Base-by-base conservation (phyloP, 2,113 vertebrate genomes). In the Gadus chalcogrammus region DNA sequence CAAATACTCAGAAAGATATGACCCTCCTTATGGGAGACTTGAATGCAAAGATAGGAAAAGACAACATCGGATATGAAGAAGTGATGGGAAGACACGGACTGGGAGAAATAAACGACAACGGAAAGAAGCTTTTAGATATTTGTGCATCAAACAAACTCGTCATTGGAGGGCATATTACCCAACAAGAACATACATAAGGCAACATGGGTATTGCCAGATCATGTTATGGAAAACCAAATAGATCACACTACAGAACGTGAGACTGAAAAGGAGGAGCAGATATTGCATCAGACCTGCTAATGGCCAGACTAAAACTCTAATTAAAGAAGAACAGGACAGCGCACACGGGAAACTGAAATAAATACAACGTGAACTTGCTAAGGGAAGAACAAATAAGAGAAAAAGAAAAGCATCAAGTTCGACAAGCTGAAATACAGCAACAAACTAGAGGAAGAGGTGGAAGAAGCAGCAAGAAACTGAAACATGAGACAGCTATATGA, bases 21-120 rank as follows among this genome's bases (percentile, higher is more conserved):
- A 24, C n/a, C 18, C 27, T 28, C 61, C 11, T 28, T 2, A 63
- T 65, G 16, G 64, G n/a, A 20, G 35, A 65, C 53, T 15, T 68
- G n/a, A 16, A 31, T n/a, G 7, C n/a, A 64, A 65, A 28, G 28
- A 69, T 68, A 61, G n/a, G 65, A 28, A 48, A 35, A 20, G 55
- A 72, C 27, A 72, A 65, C 28, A 72, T 5, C 7, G 61, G 61
- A 16, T 56, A 28, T n/a, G 61, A 71, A n/a, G 15, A 31, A n/a
- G n/a, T 64, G 4, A 71, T 71, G 61, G 70, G 64, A 16, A 59
- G 8, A 60, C 62, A 72, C 5, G n/a, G 59, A 8, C 18, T 68
- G 2, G 64, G 64, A 60, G 56, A 66, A 16, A 48, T 42, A 13
- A 66, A 22, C 53, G 38, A 55, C 5, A 63, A 68, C 18, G 71